Evolutionary conservation across 2,797 vertebrate species (phyloP).

Genomic region (Coregonus suidteri): DNA sequence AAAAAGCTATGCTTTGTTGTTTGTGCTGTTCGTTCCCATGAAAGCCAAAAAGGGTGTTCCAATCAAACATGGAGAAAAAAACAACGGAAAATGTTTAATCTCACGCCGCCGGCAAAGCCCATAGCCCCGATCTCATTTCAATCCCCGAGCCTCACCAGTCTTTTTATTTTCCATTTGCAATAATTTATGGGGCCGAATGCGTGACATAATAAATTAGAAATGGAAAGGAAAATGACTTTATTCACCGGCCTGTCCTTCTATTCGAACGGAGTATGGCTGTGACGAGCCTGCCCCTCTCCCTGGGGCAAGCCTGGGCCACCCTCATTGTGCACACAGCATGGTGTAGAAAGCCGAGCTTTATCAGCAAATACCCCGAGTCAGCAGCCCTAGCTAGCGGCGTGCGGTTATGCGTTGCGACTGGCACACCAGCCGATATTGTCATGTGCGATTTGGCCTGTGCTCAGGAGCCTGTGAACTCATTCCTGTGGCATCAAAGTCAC

Average conservation of each 20-base stretch:
- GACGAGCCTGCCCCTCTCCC: conserved; percentile 53
- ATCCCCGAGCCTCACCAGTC: conserved; percentile 29
- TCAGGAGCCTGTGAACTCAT: conserved; percentile 75
- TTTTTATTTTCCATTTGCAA: conserved; percentile 51
- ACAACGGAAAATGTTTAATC: conserved; percentile 32
- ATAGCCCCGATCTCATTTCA: conserved; percentile 44
- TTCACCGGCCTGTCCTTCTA: conserved; percentile 52
- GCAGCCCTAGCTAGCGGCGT: conserved; percentile 60
- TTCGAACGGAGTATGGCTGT: conserved; percentile 49
- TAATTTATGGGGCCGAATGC: conserved; percentile 46
- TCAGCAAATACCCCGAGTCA: conserved; percentile 74
- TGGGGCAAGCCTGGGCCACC: conserved; percentile 57
- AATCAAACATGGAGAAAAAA: conserved; percentile 21
- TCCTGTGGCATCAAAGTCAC: conserved; percentile 71
- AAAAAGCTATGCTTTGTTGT: conserved; percentile 21
- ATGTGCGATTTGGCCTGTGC: conserved; percentile 73
- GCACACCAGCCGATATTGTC: conserved; percentile 79
- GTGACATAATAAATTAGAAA: conserved; percentile 51
- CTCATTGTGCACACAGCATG: conserved; percentile 71
- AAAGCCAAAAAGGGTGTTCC: conserved; percentile 27
- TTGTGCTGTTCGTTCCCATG: conserved; percentile 49
- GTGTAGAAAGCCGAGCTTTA: conserved; percentile 73
- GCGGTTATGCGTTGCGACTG: conserved; percentile 71
- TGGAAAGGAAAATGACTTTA: conserved; percentile 43
- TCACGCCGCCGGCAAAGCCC: conserved; percentile 31